Percentiles rank a stretch among this genome's conserved stretches.
Conservation (phyloP, 2,797 vertebrate species). For the Mastacembelus armatus region DNA sequence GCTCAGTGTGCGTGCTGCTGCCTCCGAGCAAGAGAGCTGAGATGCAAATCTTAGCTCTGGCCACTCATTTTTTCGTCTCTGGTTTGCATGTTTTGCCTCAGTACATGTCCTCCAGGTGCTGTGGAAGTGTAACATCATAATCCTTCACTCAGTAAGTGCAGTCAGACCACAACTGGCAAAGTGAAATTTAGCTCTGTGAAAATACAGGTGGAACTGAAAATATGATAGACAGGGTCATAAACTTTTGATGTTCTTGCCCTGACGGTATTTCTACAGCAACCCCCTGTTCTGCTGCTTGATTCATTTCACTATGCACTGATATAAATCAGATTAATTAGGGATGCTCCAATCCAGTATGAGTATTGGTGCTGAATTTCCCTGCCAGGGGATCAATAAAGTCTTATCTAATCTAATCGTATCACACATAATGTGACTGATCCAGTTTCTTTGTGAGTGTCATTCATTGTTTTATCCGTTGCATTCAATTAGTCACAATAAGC, state of each 20-base stretch:
- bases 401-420: background rate
- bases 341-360: background rate
- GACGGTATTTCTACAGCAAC: background rate
- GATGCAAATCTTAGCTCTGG: slow-evolving; percentile 19
- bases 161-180: background rate
- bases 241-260: background rate
- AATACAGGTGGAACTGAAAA: slow-evolving; percentile 3
- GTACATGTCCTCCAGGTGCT: slow-evolving; percentile 15
- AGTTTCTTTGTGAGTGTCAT: background rate
- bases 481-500: background rate
- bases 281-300: background rate
- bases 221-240: background rate
- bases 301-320: background rate
- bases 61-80: slow-evolving; percentile 13
- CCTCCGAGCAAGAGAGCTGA: slow-evolving; percentile 11
- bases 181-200: background rate
- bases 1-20: slow-evolving; percentile 10
- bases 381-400: too few species aligned
- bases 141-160: background rate
- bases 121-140: slow-evolving; percentile 6
- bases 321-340: background rate
- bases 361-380: too few species aligned
- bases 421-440: background rate
- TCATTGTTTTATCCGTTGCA: background rate
- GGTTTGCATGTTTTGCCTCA: slow-evolving; percentile 30